Base-by-base conservation (phyloP, 2,888 invertebrate species). In the Cryptus viduatorius region DNA sequence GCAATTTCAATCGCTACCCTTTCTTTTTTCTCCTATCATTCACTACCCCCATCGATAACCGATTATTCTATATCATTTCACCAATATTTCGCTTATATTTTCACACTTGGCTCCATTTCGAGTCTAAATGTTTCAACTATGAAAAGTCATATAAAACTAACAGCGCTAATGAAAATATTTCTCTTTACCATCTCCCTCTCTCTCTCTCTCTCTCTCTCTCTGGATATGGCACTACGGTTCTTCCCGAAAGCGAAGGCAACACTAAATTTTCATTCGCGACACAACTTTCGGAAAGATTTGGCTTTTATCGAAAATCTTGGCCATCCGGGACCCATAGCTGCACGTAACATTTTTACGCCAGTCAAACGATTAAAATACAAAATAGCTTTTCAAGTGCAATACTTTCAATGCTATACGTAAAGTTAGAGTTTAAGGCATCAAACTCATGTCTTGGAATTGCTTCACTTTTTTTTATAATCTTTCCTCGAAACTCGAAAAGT, bases 1-100 rank as follows among this genome's bases (percentile, higher is more conserved):
- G 85, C 88, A 78, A 87, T 48, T 84, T 77, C 77, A 14, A 68
- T 24, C 5, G 53, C 68, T 8, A 75, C 50, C 42, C 10, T 29
- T 31, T 56, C 7, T 8, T n/a, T 37, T 53, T 53, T 53, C 19
- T 8, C 8, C 19, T 16, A 53, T 8, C 7, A 8, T 8, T 53
- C 53, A 16, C 19, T 53, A 8, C 16, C 19, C 7, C n/a, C 29
- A 72, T 48, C 24, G 48, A 42, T 19, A 61, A 37, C 37, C 5
- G 37, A 37, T 7, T 1, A 37, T 37, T 37, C 37, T 37, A 8
- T 10, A 4, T 59, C 1, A 50, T n/a, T 50, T 50, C 24, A 19
- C 7, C 7, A 8, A 16, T 53, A 14, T 0, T 48, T 48, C 48
- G n/a, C 24, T 19, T 56, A 56, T 56, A 56, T 10, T 56, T 19